phyloP scores from a whole-genome alignment of 1,140 invertebrate genomes.

The Tetragnatha versicolor region DNA sequence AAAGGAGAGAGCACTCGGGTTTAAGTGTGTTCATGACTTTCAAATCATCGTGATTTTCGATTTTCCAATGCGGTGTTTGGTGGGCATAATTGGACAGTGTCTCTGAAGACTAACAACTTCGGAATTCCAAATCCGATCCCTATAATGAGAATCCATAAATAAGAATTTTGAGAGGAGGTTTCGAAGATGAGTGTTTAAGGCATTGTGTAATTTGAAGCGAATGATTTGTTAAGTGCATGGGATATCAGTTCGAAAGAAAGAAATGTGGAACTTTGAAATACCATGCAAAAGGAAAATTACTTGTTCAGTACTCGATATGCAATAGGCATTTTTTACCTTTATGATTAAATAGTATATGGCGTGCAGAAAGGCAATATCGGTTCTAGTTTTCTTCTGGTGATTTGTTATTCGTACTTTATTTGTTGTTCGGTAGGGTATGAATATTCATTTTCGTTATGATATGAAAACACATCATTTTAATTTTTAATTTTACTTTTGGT shows the following conservation, averaged over 20 bases:
- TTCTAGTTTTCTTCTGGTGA: too few relatives aligned
- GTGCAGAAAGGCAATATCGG: too few relatives aligned
- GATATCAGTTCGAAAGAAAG: neutral
- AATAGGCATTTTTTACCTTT: too few relatives aligned
- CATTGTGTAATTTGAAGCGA: neutral
- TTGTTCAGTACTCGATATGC: too few relatives aligned
- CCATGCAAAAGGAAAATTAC: too few relatives aligned
- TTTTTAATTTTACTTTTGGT: too few relatives aligned
- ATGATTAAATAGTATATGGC: too few relatives aligned
- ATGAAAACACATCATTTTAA: too few relatives aligned
- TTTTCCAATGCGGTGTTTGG: conserved; percentile 14
- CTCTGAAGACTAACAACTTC: conserved; percentile 2
- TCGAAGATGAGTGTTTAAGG: neutral
- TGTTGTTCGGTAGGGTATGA: too few relatives aligned
- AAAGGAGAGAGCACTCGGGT: conserved; percentile 21
- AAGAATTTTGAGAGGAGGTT: neutral
- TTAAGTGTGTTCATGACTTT: conserved; percentile 23
- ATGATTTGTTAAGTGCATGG: neutral
- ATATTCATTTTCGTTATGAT: too few relatives aligned
- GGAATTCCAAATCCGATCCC: neutral
- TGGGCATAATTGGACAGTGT: conserved; percentile 1
- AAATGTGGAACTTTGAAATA: too few relatives aligned
- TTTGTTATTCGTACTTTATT: too few relatives aligned
- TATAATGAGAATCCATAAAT: conserved; percentile 10
- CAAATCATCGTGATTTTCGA: conserved; percentile 32